phyloP scores from a whole-genome alignment of 2,113 vertebrate species.

The Danio rerio region GRCz12tu NC_133180.1:62018501-62019000 shows the following conservation, averaged over 20 bases:
- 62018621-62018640: conserved; percentile 43
- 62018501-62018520: conserved; percentile 31
- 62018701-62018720: not conserved
- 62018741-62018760: conserved; percentile 32
- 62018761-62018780: conserved; percentile 19
- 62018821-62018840: conserved; percentile 18
- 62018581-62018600: conserved; percentile 30
- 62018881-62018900: conserved; percentile 70
- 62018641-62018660: conserved; percentile 21
- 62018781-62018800: not conserved
- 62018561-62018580: not conserved
- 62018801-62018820: conserved; percentile 31
- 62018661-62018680: conserved; percentile 1
- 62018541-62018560: conserved; percentile 19
- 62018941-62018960: conserved; percentile 78
- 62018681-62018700: conserved; percentile 30
- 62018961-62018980: conserved; percentile 52
- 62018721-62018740: conserved; percentile 10
- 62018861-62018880: conserved; percentile 68
- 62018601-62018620: conserved; percentile 38
- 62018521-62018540: conserved; percentile 46
- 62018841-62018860: conserved; percentile 76
- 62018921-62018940: conserved; percentile 78
- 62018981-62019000: conserved; percentile 36
- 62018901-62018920: conserved; percentile 75